Evolutionary conservation across 2,113 vertebrate genomes (phyloP).

Genomic region (Mesoclemmys tuberculata): DNA sequence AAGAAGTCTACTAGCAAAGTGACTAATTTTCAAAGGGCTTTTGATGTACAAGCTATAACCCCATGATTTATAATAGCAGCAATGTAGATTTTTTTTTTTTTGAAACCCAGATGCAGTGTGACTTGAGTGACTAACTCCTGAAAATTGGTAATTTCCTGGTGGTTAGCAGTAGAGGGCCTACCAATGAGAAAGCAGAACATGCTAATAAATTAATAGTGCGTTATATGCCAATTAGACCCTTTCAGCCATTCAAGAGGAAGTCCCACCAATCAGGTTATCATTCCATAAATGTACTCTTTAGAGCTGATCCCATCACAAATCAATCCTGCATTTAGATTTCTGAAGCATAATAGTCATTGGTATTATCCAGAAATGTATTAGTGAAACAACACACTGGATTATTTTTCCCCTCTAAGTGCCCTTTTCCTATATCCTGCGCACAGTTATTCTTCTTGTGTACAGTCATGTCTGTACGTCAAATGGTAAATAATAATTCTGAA

Average conservation of each 20-base stretch:
- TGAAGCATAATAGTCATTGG: conserved; percentile 63
- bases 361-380: conserved; percentile 1
- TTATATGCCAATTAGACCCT: conserved; percentile 77
- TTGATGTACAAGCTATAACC: not conserved
- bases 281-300: conserved; percentile 56
- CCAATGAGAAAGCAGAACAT: conserved; percentile 65
- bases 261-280: conserved; percentile 47
- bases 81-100: not conserved
- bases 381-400: not conserved
- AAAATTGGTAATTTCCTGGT: conserved; percentile 81
- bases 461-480: conserved; percentile 15
- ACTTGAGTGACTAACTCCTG: conserved; percentile 80
- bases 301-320: conserved; percentile 45
- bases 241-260: conserved; percentile 62
- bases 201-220: conserved; percentile 81
- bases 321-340: conserved; percentile 35
- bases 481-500: conserved; percentile 15
- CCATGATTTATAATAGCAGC: conserved; percentile 48
- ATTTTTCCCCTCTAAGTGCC: not conserved
- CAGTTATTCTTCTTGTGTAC: not conserved
- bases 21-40: not conserved
- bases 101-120: conserved; percentile 33
- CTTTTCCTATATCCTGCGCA: not conserved
- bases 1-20: not conserved
- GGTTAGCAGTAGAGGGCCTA: conserved; percentile 59